Evolutionary conservation across 2,113 vertebrate species (phyloP).

Genomic region (Paraplagusia blochii): DNA sequence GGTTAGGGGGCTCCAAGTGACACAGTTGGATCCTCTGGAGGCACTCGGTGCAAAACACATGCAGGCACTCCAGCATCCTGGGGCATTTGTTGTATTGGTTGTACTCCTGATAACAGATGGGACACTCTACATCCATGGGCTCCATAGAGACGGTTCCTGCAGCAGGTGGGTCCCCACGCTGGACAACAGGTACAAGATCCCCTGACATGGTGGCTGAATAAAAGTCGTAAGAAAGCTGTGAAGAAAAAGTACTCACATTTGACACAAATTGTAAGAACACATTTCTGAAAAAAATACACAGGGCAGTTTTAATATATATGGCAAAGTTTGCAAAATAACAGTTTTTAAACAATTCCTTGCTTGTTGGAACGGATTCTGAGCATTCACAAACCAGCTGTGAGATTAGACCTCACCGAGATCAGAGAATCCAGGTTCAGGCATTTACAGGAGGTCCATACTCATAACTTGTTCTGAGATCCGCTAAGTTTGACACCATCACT

Average conservation of each 20-base stretch:
- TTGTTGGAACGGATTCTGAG: too few relatives aligned
- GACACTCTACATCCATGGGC: slow-evolving; percentile 73
- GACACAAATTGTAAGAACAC: too few relatives aligned
- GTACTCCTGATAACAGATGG: slow-evolving; percentile 80
- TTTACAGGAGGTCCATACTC: too few relatives aligned
- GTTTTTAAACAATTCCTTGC: too few relatives aligned
- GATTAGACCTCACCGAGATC: too few relatives aligned
- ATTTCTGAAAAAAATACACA: too few relatives aligned
- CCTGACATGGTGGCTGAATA: slow-evolving; percentile 39
- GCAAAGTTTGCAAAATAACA: too few relatives aligned
- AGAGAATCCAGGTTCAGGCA: too few relatives aligned
- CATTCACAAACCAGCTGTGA: too few relatives aligned
- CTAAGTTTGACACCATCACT: too few relatives aligned
- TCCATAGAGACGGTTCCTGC: slow-evolving; percentile 42
- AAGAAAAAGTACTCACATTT: slow-evolving; percentile 17
- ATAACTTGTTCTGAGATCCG: too few relatives aligned
- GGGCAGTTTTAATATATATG: too few relatives aligned
- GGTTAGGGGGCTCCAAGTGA: slow-evolving; percentile 29
- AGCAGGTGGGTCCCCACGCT: slow-evolving; percentile 25
- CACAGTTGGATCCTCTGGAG: slow-evolving; percentile 74
- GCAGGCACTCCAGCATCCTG: slow-evolving; percentile 77
- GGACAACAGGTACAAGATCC: slow-evolving; percentile 25
- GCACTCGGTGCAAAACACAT: slow-evolving; percentile 79
- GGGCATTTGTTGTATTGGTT: slow-evolving; percentile 73
- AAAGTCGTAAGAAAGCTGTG: slow-evolving; percentile 26